These are phyloP conservation scores for Chiloscyllium plagiosum DNA, from an alignment of 2,113 vertebrate species.

Conservation along the genomic window DNA sequence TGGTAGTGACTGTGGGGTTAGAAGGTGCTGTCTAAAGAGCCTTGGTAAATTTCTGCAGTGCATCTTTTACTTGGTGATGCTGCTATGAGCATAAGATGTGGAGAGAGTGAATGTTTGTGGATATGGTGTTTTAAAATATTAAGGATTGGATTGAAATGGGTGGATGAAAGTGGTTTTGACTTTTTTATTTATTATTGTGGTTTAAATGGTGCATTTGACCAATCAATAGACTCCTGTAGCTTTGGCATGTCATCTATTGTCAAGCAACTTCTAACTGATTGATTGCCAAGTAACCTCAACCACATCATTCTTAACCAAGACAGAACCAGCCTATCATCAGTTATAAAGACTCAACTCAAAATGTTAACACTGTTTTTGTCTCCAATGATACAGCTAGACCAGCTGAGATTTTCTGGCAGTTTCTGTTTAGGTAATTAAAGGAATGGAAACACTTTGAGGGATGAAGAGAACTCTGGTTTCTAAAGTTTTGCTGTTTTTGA, in stretches of 20 bases:
- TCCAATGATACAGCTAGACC: neutral
- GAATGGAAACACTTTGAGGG: neutral
- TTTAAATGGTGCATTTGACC: neutral
- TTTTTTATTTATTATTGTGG: neutral
- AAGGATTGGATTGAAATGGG: neutral
- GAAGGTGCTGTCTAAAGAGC: too few relatives aligned
- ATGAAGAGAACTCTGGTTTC: neutral
- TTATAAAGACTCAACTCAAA: neutral
- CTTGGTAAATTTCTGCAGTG: too few relatives aligned
- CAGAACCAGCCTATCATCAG: neutral
- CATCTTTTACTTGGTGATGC: too few relatives aligned
- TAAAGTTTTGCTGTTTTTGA: neutral
- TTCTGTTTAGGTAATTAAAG: neutral
- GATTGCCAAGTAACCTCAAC: neutral
- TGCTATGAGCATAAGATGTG: too few relatives aligned
- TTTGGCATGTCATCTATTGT: neutral
- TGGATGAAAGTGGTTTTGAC: neutral
- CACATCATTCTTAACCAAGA: neutral
- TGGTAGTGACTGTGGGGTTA: too few relatives aligned
- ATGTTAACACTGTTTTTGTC: neutral
- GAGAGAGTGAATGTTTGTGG: too few relatives aligned
- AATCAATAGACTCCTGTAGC: neutral
- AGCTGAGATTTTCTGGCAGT: neutral
- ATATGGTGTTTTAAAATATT: neutral
- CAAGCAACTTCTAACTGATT: neutral